Evolutionary conservation across 2,888 invertebrate genomes (phyloP).

Genomic region (Leucozona laternaria): DNA sequence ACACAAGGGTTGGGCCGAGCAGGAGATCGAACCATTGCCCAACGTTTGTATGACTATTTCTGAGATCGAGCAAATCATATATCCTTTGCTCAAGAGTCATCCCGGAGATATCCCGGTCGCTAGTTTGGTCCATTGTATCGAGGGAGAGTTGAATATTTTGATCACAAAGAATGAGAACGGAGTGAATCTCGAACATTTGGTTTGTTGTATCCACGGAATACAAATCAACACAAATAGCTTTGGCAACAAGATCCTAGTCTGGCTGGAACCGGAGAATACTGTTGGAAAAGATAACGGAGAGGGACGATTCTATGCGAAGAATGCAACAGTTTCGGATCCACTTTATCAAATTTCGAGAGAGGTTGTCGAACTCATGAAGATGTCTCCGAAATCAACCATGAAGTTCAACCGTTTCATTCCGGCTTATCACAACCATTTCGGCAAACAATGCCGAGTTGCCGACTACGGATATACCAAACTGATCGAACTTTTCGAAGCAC

Average conservation of each 20-base stretch:
- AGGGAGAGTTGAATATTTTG: slow-evolving; percentile 80
- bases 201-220: slow-evolving; percentile 92
- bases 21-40: slow-evolving; percentile 87
- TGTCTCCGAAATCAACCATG: slow-evolving; percentile 92
- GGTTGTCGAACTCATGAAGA: slow-evolving; percentile 92
- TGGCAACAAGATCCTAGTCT: slow-evolving; percentile 83
- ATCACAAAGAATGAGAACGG: slow-evolving; percentile 85
- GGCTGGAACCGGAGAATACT: slow-evolving; percentile 80
- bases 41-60: slow-evolving; percentile 84
- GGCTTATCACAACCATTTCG: slow-evolving; percentile 98
- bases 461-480: slow-evolving; percentile 98
- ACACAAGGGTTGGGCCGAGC: slow-evolving; percentile 91
- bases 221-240: slow-evolving; percentile 83
- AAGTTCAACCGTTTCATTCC: slow-evolving; percentile 95
- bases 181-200: slow-evolving; percentile 94
- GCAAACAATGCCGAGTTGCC: slow-evolving; percentile 96
- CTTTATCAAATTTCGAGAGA: slow-evolving; percentile 92
- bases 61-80: slow-evolving; percentile 82
- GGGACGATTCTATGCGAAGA: slow-evolving; percentile 79
- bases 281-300: slow-evolving; percentile 80
- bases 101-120: slow-evolving; percentile 83
- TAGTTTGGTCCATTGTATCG: slow-evolving; percentile 82
- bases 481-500: slow-evolving; percentile 94
- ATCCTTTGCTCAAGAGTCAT: slow-evolving; percentile 82
- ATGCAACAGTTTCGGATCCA: slow-evolving; percentile 80